These are phyloP conservation scores for Pimephales promelas DNA, from an alignment of 2,113 vertebrate genomes.

Conservation along the genomic window DNA sequence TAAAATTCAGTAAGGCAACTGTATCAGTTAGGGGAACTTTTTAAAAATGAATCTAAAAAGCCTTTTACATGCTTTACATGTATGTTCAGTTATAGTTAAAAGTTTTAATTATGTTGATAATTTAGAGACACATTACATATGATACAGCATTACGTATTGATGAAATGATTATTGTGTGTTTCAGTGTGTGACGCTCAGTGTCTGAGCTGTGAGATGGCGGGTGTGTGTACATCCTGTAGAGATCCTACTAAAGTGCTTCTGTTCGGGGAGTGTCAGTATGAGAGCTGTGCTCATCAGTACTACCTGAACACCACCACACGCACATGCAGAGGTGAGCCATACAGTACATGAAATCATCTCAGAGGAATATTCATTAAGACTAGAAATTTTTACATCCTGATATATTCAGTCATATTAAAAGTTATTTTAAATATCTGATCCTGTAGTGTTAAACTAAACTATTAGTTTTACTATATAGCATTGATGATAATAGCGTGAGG, in stretches of 20 bases:
- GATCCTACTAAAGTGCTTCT: conserved; percentile 86
- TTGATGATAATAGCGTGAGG: too few relatives aligned
- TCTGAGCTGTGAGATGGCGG: conserved; percentile 77
- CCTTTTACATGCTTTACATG: too few relatives aligned
- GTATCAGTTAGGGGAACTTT: too few relatives aligned
- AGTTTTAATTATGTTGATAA: too few relatives aligned
- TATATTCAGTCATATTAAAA: not conserved
- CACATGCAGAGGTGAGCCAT: conserved; percentile 84
- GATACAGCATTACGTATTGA: not conserved
- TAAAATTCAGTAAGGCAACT: too few relatives aligned
- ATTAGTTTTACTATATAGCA: not conserved
- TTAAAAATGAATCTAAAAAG: too few relatives aligned
- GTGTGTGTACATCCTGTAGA: conserved; percentile 82
- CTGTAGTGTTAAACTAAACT: not conserved
- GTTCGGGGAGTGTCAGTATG: conserved; percentile 89
- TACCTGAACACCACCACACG: conserved; percentile 85
- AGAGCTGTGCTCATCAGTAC: conserved; percentile 90
- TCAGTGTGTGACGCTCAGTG: conserved; percentile 85
- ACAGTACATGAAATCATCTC: not conserved
- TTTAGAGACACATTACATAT: too few relatives aligned
- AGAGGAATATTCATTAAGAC: too few relatives aligned
- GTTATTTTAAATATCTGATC: not conserved
- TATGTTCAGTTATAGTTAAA: too few relatives aligned
- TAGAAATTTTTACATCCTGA: not conserved
- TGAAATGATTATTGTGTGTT: conserved; percentile 22